These are phyloP conservation scores for Oryzias woworae DNA, from an alignment of 2,113 vertebrate genomes.

Conservation along the genomic window DNA sequence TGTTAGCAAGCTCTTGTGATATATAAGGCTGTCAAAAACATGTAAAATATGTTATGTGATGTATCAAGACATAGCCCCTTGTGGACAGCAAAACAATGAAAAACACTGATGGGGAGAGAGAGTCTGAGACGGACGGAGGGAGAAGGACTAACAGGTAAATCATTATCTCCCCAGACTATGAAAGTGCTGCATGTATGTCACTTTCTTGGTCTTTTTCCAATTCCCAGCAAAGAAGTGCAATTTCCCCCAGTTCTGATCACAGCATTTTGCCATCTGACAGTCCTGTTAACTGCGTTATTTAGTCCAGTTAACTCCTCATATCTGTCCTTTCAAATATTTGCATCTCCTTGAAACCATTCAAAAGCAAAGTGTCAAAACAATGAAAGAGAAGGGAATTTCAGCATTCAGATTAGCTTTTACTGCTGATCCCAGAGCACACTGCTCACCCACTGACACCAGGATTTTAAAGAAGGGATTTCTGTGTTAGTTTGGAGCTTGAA, in stretches of 20 bases:
- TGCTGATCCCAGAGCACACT: slow-evolving; percentile 55
- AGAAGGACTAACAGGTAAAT: slow-evolving; percentile 30
- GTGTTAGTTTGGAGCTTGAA: slow-evolving; percentile 36
- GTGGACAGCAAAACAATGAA: slow-evolving; percentile 17
- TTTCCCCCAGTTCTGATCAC: slow-evolving; percentile 64
- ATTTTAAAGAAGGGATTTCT: slow-evolving; percentile 26
- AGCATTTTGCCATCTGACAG: slow-evolving; percentile 65
- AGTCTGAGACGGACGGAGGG: slow-evolving; percentile 29
- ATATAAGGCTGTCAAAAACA: slow-evolving; percentile 26
- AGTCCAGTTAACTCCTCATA: slow-evolving; percentile 58
- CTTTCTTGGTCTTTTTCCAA: slow-evolving; percentile 11
- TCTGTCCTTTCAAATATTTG: slow-evolving; percentile 49
- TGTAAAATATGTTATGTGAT: slow-evolving; percentile 22
- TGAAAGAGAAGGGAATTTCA: slow-evolving; percentile 22
- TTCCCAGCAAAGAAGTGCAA: slow-evolving; percentile 35
- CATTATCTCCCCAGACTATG: slow-evolving; percentile 21
- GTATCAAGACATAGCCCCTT: slow-evolving; percentile 13
- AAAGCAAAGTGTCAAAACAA: slow-evolving; percentile 16
- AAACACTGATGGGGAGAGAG: slow-evolving; percentile 22
- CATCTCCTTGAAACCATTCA: slow-evolving; percentile 51
- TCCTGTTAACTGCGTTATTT: slow-evolving; percentile 62
- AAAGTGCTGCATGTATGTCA: slow-evolving; percentile 22
- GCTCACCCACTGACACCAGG: slow-evolving; percentile 39
- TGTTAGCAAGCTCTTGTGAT: slow-evolving; percentile 12
- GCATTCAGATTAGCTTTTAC: slow-evolving; percentile 64